These are phyloP conservation scores for Carassius gibelio DNA, from an alignment of 2,113 vertebrate genomes.

Conservation along the genomic window DNA sequence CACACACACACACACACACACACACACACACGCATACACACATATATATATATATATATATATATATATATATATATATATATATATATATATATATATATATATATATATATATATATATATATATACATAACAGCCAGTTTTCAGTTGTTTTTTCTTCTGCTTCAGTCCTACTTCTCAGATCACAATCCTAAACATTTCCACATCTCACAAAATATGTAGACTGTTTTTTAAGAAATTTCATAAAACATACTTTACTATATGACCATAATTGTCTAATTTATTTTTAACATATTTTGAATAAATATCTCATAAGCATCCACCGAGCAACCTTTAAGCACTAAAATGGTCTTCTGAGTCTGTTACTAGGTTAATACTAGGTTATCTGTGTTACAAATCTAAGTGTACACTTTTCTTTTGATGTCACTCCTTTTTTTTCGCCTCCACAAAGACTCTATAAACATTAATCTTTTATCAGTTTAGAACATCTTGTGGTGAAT, in stretches of 20 bases:
- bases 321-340: neutral
- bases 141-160: neutral
- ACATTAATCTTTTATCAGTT: constrained; percentile 55
- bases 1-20: no score
- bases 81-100: no score
- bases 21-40: no score
- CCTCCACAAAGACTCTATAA: constrained; percentile 49
- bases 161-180: neutral
- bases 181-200: neutral
- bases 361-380: neutral
- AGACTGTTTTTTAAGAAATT: neutral
- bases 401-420: constrained; percentile 30
- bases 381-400: constrained; percentile 44
- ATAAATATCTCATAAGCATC: neutral
- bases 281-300: neutral
- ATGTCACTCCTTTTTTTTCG: constrained; percentile 39
- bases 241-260: neutral
- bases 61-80: no score
- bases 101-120: no score
- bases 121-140: no score
- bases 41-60: no score
- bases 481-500: constrained; percentile 51
- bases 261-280: neutral
- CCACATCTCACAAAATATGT: neutral
- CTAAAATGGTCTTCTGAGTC: neutral